phyloP scores from a whole-genome alignment of 2,113 vertebrate genomes.

The Cariama cristata region DNA sequence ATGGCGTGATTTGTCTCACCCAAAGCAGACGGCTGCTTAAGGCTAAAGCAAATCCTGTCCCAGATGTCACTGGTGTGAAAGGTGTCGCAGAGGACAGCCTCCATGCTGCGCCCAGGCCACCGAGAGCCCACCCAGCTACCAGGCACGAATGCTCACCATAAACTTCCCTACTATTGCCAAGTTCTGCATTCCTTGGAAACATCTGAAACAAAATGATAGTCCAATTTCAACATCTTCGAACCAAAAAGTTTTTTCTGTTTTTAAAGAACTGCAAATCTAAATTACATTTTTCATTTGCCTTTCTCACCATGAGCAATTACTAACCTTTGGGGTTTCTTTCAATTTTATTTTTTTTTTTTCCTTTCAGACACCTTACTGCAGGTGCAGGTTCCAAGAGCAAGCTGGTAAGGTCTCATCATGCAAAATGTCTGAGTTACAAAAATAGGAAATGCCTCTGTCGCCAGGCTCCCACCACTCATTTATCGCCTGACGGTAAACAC shows the following conservation, averaged over 20 bases:
- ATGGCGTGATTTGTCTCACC: rapidly evolving
- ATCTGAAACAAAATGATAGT: neutral
- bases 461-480: neutral
- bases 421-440: neutral
- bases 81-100: neutral
- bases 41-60: neutral
- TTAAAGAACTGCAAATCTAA: neutral
- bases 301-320: neutral
- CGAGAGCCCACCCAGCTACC: rapidly evolving
- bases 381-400: neutral
- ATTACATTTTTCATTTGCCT: neutral
- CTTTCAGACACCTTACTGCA: neutral
- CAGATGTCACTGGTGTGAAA: neutral
- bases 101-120: neutral
- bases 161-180: neutral
- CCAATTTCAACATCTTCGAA: neutral
- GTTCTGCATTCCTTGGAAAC: neutral
- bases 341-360: neutral
- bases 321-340: neutral
- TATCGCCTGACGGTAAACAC: neutral
- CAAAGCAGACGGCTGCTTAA: neutral
- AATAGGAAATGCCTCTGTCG: neutral
- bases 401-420: neutral
- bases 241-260: neutral
- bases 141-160: rapidly evolving